Evolutionary conservation across 2,113 vertebrate species (phyloP).

Genomic region (Pterophyllum scalare): DNA sequence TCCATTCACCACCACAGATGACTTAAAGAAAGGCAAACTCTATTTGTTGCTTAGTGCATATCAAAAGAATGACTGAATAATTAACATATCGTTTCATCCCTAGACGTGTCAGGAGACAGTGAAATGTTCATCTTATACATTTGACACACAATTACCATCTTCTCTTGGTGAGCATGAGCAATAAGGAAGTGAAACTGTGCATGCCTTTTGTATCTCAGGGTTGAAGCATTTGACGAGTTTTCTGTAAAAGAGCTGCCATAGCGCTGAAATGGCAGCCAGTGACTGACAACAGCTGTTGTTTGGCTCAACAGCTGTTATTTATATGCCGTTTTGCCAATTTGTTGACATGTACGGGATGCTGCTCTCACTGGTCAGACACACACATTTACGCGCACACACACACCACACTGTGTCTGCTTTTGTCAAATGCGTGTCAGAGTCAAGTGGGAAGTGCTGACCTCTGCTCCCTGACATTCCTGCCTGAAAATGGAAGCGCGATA

Average conservation of each 20-base stretch:
- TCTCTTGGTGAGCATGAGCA: not conserved
- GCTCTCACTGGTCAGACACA: not conserved
- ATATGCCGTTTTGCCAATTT: constrained; percentile 34
- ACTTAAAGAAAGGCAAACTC: not conserved
- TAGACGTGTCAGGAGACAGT: not conserved
- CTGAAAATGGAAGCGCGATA: constrained; percentile 47
- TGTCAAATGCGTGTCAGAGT: constrained; percentile 60
- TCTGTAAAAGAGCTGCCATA: not conserved
- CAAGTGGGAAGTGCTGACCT: constrained; percentile 49
- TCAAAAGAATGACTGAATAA: too few relatives aligned
- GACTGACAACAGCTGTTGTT: constrained; percentile 34
- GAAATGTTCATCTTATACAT: not conserved
- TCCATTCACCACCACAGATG: not conserved
- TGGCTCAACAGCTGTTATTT: constrained; percentile 26
- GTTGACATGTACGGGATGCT: constrained; percentile 16
- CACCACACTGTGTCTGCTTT: not conserved
- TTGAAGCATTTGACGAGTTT: not conserved
- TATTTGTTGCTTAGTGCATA: too few relatives aligned
- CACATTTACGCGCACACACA: not conserved
- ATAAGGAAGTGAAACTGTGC: not conserved
- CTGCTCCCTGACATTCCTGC: constrained; percentile 54
- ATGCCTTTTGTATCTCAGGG: not conserved
- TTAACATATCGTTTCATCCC: not conserved
- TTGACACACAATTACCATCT: not conserved
- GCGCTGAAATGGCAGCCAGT: not conserved